phyloP scores from a whole-genome alignment of 2,113 vertebrate species.

The Macquaria ambigua region DNA sequence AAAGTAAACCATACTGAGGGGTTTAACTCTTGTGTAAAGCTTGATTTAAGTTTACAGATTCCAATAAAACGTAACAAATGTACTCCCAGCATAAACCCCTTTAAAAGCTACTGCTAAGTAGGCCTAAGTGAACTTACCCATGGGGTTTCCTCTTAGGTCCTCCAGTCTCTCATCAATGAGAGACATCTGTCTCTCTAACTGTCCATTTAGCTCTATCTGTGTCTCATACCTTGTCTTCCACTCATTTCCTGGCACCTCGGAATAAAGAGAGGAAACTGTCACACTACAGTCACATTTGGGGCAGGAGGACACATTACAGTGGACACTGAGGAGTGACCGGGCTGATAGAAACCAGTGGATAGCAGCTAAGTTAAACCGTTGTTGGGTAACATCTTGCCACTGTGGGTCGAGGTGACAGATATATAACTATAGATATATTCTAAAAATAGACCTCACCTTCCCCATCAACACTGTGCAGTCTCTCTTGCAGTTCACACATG shows the following conservation, averaged over 20 bases:
- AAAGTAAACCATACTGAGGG: not conserved
- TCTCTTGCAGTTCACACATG: constrained; percentile 77
- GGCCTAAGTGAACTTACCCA: constrained; percentile 80
- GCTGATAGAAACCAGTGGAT: not conserved
- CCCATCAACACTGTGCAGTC: constrained; percentile 77
- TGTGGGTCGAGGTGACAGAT: not conserved
- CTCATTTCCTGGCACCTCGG: constrained; percentile 82
- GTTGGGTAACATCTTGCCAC: not conserved
- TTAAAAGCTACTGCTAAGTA: not conserved
- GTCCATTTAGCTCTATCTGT: constrained; percentile 89
- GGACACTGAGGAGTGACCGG: not conserved
- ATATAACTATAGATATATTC: not conserved
- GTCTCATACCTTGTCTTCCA: constrained; percentile 92
- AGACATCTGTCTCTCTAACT: constrained; percentile 88
- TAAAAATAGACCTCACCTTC: constrained; percentile 54
- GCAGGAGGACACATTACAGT: not conserved
- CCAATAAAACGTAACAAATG: not conserved
- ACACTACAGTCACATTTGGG: not conserved
- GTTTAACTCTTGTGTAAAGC: not conserved
- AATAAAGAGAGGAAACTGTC: not conserved
- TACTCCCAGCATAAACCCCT: not conserved
- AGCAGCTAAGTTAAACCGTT: not conserved
- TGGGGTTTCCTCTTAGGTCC: constrained; percentile 84
- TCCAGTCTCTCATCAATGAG: constrained; percentile 86
- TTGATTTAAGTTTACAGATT: not conserved